A percentile compares a stretch with the other conserved stretches of the same genome.
phyloP scores from a whole-genome alignment of 2,888 invertebrate genomes.

The Balanococcus diminutus region DNA sequence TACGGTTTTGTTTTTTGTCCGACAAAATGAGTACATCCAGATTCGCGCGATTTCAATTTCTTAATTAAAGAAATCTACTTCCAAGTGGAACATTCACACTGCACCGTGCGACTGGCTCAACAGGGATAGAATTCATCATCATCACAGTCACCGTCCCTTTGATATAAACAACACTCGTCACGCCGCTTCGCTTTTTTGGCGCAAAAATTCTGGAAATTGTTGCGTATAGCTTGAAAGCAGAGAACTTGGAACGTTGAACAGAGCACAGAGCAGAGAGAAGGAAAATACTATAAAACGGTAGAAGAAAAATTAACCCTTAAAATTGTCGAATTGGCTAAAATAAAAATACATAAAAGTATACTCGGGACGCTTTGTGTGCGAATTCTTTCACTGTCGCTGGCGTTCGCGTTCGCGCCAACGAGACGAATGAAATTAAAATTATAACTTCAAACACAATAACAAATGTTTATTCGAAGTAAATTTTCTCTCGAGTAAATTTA shows the following conservation, averaged over 20 bases:
- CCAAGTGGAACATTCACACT: background rate
- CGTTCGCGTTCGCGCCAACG: background rate
- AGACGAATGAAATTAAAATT: background rate
- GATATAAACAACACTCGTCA: background rate
- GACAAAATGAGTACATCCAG: background rate
- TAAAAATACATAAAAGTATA: background rate
- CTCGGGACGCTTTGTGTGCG: background rate
- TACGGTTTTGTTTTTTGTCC: background rate
- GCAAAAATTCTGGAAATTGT: background rate
- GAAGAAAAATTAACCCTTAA: background rate
- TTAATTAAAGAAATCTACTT: background rate
- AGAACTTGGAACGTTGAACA: background rate
- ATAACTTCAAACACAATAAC: background rate
- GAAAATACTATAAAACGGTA: background rate
- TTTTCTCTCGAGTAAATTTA: constrained; percentile 16
- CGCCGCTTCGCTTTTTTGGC: background rate
- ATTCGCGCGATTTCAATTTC: background rate
- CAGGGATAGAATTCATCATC: background rate
- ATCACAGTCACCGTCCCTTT: background rate
- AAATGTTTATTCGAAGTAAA: background rate
- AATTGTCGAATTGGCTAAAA: background rate
- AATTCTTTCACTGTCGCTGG: background rate
- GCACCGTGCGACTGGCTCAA: too few species aligned
- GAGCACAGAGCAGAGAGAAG: background rate
- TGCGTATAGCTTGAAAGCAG: background rate